phyloP scores from a whole-genome alignment of 2,888 invertebrate species.

The Archips xylosteana region DNA sequence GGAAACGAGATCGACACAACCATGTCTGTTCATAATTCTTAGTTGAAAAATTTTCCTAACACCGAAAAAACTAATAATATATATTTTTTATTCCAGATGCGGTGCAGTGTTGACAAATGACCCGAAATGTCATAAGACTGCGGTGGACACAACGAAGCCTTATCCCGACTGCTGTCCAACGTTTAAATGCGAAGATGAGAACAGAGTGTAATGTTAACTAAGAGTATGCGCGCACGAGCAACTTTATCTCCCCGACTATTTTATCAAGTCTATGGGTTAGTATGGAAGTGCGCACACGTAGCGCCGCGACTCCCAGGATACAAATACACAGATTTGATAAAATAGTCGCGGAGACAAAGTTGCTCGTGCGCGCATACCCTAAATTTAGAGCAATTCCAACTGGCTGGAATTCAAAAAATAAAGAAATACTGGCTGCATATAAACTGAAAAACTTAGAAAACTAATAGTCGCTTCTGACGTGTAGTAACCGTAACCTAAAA shows the following conservation, averaged over 20 bases:
- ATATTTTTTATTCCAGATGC: conserved; percentile 60
- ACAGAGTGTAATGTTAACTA: conserved; percentile 47
- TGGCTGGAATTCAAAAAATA: conserved; percentile 1
- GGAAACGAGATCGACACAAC: too few relatives aligned
- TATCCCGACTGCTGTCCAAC: conserved; percentile 68
- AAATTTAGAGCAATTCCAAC: conserved; percentile 13
- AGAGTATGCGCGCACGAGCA: too few relatives aligned
- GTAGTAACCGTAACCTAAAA: background rate
- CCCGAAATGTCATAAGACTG: conserved; percentile 59
- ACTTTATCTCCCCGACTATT: too few relatives aligned
- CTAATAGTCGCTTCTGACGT: background rate
- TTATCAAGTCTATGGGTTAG: too few relatives aligned
- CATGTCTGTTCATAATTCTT: too few relatives aligned
- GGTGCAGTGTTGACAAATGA: conserved; percentile 54
- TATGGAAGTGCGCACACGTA: too few relatives aligned
- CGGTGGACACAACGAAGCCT: conserved; percentile 57
- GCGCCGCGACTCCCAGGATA: too few relatives aligned
- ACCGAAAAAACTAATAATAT: too few relatives aligned
- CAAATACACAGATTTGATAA: too few relatives aligned
- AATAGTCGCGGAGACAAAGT: too few relatives aligned
- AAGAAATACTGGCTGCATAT: background rate
- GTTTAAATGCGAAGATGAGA: conserved; percentile 66
- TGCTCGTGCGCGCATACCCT: too few relatives aligned
- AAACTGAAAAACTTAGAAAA: background rate
- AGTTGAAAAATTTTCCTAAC: too few relatives aligned